Percentiles rank a stretch among this genome's conserved stretches.
phyloP scores from a whole-genome alignment of 2,113 vertebrate genomes.

The Ciconia boyciana region DNA sequence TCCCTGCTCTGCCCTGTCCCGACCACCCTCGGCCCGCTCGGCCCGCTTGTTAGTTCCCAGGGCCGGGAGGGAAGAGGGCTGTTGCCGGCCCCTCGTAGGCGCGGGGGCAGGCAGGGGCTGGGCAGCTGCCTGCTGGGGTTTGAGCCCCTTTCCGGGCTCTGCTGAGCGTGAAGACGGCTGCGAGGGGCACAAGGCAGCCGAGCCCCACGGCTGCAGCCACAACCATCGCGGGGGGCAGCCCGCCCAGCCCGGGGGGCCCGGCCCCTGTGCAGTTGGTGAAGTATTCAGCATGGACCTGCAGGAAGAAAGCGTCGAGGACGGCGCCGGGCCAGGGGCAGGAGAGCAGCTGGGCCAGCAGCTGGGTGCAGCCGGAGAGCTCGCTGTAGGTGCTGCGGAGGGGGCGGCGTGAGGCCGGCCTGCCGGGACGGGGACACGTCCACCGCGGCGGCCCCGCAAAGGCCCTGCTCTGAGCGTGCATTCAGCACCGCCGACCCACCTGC shows the following conservation, averaged over 20 bases:
- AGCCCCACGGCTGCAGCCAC: background rate
- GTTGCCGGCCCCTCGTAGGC: accelerated
- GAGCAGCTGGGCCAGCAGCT: conserved; percentile 2
- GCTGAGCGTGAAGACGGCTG: background rate
- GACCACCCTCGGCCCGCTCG: too few species aligned
- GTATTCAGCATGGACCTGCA: background rate
- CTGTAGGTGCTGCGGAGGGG: background rate
- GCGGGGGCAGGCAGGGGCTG: accelerated
- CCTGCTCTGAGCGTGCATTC: accelerated
- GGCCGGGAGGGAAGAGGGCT: background rate
- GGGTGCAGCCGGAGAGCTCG: background rate
- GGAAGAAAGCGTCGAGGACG: background rate
- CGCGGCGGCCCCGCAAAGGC: accelerated
- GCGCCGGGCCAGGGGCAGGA: background rate
- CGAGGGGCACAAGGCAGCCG: background rate
- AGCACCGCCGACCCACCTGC: background rate
- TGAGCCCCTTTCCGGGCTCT: background rate
- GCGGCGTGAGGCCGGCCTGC: accelerated
- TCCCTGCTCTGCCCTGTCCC: background rate
- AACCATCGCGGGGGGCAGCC: accelerated
- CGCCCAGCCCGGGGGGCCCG: accelerated
- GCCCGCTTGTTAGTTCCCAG: background rate
- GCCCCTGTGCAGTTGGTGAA: background rate
- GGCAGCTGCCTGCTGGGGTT: background rate
- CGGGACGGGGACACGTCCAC: background rate